Evolutionary conservation across 1,140 invertebrate genomes (phyloP), one percentile per base, ranked within the genome.

Genomic region (Drusus annulatus): DNA sequence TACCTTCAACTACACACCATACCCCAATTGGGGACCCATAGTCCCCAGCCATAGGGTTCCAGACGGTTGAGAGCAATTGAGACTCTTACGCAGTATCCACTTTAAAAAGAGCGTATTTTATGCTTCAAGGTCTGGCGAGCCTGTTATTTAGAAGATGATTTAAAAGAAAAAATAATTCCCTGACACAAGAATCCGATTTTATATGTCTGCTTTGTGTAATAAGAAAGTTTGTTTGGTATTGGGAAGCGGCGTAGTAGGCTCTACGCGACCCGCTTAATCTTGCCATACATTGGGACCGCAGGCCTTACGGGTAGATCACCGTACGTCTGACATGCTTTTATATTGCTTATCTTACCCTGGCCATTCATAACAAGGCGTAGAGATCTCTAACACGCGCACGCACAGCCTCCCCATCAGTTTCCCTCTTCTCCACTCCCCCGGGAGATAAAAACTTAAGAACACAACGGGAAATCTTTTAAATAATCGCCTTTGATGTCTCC

Each of bases 391-490:
- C 7, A 21, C 15, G 54, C 21, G 13, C 60, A 63, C 15, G 54
- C 21, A 25, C 60, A 63, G 21, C 60, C 19, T 25, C 23, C 60
- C 60, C 0, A 13, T n/a, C 21, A n/a, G n/a, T n/a, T 15, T 31
- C 60, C 60, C 60, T 0, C 1, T 4, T 19, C 16, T 16, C 16
- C 52, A 0, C 17, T 8, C 16, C 31, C 28, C n/a, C 25, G 5
- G 15, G 51, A 74, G 71, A 74, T 74, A 74, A 74, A 80, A 80
- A 80, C 73, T 71, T 76, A 80, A 80, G 25, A 76, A 62, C 56
- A 28, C 25, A 21, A 73, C n/a, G 51, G 62, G 78, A 79, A 79
- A 79, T 79, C 78, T 79, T 73, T 71, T 60, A 79, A 79, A 58
- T 79, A 79, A 78, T 63, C 60, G 60, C 21, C 60, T 25, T 25